Percentiles rank a stretch among this genome's conserved stretches.
These are phyloP conservation scores for Brachystomella parvula DNA, from an alignment of 1,140 invertebrate species.

Conservation along the genomic window DNA sequence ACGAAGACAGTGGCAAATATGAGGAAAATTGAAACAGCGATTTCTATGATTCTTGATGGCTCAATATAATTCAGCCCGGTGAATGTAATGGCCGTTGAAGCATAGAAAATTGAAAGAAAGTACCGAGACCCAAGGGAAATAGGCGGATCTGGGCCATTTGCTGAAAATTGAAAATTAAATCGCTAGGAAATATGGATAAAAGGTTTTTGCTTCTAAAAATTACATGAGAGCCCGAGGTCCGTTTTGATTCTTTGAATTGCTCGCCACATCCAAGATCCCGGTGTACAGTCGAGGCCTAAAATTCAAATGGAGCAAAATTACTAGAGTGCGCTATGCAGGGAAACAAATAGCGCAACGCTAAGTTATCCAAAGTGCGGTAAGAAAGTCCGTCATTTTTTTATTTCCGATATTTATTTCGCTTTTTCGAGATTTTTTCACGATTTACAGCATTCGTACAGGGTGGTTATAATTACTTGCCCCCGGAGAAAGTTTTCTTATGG, in stretches of 20 bases:
- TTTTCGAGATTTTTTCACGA: too few relatives aligned
- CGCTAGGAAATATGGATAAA: background rate
- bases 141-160: background rate
- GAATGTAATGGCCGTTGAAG: slow-evolving; percentile 26
- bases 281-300: slow-evolving; percentile 9
- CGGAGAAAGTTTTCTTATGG: too few relatives aligned
- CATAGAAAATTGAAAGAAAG: slow-evolving; percentile 26
- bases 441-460: too few relatives aligned
- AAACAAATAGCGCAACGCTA: too few relatives aligned
- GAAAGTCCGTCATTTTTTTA: too few relatives aligned
- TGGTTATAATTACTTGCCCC: too few relatives aligned
- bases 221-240: background rate
- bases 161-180: background rate
- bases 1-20: slow-evolving; percentile 29
- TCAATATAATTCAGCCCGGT: slow-evolving; percentile 24
- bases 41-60: slow-evolving; percentile 15
- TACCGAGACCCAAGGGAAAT: slow-evolving; percentile 20
- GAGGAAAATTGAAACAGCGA: slow-evolving; percentile 24
- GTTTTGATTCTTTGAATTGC: slow-evolving; percentile 1
- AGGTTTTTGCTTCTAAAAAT: background rate
- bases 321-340: too few relatives aligned
- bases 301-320: too few relatives aligned
- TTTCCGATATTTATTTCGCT: too few relatives aligned
- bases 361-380: too few relatives aligned
- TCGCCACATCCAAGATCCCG: slow-evolving; percentile 25